Conservation (phyloP, 92 coral and sea anemone genomes). For the Epizoanthus illoricatus region DNA sequence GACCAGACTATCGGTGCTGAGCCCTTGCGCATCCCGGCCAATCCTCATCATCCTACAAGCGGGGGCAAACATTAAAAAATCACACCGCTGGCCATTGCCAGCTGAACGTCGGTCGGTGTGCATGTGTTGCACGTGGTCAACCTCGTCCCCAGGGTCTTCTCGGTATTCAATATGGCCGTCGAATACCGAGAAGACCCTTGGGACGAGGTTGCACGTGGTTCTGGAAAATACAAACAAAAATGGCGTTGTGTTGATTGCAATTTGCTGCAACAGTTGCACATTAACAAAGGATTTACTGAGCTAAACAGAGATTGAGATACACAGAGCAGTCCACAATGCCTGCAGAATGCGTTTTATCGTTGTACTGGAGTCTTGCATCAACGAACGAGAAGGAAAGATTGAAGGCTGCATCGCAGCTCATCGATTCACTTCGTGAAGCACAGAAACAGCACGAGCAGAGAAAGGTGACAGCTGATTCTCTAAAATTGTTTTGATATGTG, state of each 20-base stretch:
- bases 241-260: neutral
- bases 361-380: slow-evolving; percentile 93
- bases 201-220: slow-evolving; percentile 33
- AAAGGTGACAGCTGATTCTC: neutral
- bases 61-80: too few relatives aligned
- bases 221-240: slow-evolving; percentile 19
- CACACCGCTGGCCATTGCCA: too few relatives aligned
- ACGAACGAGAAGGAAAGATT: slow-evolving; percentile 73
- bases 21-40: too few relatives aligned
- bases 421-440: slow-evolving; percentile 57
- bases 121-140: too few relatives aligned
- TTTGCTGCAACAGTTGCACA: neutral
- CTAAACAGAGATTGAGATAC: neutral
- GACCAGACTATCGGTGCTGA: too few relatives aligned
- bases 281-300: neutral
- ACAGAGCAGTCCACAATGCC: slow-evolving; percentile 51
- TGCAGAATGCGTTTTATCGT: slow-evolving; percentile 71
- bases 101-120: too few relatives aligned
- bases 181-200: too few relatives aligned
- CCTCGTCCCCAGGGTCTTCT: too few relatives aligned
- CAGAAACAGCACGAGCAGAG: slow-evolving; percentile 49
- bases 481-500: neutral
- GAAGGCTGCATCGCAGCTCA: slow-evolving; percentile 73
- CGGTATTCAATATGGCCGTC: too few relatives aligned
- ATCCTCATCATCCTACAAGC: too few relatives aligned